phyloP scores from a whole-genome alignment of 2,888 invertebrate species.

The Pseudoips prasinana region DNA sequence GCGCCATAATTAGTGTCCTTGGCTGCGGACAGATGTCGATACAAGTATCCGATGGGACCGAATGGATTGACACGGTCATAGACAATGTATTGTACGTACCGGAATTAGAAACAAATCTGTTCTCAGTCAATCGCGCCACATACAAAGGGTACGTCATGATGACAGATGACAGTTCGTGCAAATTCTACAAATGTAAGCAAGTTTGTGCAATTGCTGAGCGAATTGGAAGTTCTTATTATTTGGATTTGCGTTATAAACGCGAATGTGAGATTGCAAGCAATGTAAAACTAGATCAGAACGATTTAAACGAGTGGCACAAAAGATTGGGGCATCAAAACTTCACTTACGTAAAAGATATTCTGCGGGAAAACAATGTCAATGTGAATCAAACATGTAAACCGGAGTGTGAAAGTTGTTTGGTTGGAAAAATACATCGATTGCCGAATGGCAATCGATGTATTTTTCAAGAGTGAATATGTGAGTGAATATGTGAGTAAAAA shows the following conservation, averaged over 20 bases:
- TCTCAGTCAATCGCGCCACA: slow-evolving; percentile 20
- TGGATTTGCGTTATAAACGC: no score
- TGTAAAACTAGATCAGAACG: not conserved
- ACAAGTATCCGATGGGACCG: slow-evolving; percentile 16
- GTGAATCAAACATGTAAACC: slow-evolving; percentile 4
- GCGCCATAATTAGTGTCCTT: slow-evolving; percentile 10
- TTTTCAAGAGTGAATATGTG: no score
- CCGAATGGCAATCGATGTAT: slow-evolving; percentile 16
- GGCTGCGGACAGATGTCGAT: slow-evolving; percentile 23
- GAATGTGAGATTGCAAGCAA: no score
- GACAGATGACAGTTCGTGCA: slow-evolving; percentile 18
- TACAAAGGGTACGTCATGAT: slow-evolving; percentile 27
- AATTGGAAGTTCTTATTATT: slow-evolving; percentile 12
- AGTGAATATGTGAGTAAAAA: slow-evolving; percentile 20
- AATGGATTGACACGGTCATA: no score
- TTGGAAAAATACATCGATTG: slow-evolving; percentile 23
- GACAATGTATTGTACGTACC: slow-evolving; percentile 11
- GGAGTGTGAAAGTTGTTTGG: slow-evolving; percentile 9
- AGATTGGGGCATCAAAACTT: slow-evolving; percentile 22
- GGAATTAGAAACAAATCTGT: slow-evolving; percentile 20
- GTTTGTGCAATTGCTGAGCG: slow-evolving; percentile 24
- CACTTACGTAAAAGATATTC: slow-evolving; percentile 13
- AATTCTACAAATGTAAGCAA: slow-evolving; percentile 17
- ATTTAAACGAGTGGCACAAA: slow-evolving; percentile 20
- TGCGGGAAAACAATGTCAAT: slow-evolving; percentile 18